Conservation (phyloP, 2,797 vertebrate genomes). For the Leptatherina wallacei region DNA sequence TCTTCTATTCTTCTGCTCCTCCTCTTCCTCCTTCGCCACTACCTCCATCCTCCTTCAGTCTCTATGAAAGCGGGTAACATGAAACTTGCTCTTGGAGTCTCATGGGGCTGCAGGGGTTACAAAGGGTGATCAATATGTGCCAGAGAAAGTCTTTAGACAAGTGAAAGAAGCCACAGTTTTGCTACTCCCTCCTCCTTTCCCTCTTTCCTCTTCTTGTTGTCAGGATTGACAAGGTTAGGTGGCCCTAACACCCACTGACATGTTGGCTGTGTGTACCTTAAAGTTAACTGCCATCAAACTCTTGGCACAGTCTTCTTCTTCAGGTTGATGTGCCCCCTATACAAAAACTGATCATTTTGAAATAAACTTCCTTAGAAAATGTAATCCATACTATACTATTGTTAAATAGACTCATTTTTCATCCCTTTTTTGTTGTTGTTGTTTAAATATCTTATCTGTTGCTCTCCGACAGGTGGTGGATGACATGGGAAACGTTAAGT, state of each 20-base stretch:
- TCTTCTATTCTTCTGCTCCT: conserved; percentile 52
- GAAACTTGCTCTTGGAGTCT: conserved; percentile 64
- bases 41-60: conserved; percentile 62
- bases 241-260: conserved; percentile 62
- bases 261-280: conserved; percentile 41
- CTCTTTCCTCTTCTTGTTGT: conserved; percentile 53
- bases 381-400: neutral
- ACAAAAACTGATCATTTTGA: neutral
- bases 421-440: neutral
- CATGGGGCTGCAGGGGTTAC: conserved; percentile 65
- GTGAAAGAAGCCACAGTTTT: conserved; percentile 75
- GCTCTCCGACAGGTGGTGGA: conserved; percentile 86
- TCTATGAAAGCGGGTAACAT: conserved; percentile 71
- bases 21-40: conserved; percentile 51
- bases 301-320: conserved; percentile 4
- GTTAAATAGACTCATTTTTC: neutral
- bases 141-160: conserved; percentile 78
- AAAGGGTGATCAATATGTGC: conserved; percentile 80
- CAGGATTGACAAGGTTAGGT: conserved; percentile 62
- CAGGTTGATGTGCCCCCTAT: neutral
- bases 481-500: conserved; percentile 89
- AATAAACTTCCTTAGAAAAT: neutral
- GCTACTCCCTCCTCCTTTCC: conserved; percentile 52
- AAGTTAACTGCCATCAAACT: conserved; percentile 54
- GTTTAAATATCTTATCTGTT: conserved; percentile 19